Evolutionary conservation across 2,797 vertebrate genomes (phyloP).

Genomic region (Sciurus carolinensis): DNA sequence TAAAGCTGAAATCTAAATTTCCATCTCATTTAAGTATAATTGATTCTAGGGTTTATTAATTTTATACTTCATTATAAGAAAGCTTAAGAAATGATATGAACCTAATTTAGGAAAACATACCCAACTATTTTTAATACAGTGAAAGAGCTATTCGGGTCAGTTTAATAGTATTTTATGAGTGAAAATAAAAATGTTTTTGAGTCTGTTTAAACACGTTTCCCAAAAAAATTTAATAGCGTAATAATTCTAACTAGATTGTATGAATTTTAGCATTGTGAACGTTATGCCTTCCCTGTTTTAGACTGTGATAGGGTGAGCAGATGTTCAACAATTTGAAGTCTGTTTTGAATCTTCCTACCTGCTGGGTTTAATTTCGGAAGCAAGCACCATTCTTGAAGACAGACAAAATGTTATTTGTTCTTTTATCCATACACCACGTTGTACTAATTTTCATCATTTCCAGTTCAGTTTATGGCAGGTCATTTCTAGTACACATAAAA

Average conservation of each 20-base stretch:
- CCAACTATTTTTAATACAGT: constrained; percentile 59
- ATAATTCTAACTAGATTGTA: constrained; percentile 77
- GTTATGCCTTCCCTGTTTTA: constrained; percentile 67
- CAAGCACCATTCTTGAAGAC: constrained; percentile 41
- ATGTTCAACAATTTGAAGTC: constrained; percentile 81
- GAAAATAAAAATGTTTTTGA: constrained; percentile 57
- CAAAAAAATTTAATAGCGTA: constrained; percentile 63
- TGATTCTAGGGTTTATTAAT: constrained; percentile 40
- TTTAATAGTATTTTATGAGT: constrained; percentile 47
- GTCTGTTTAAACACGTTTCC: constrained; percentile 58
- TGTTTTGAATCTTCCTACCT: constrained; percentile 81
- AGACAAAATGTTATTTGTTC: constrained; percentile 81
- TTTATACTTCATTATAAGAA: constrained; percentile 41
- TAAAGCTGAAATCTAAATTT: constrained; percentile 54
- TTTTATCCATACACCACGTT: constrained; percentile 68
- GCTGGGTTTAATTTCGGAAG: constrained; percentile 83
- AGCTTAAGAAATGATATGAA: constrained; percentile 45
- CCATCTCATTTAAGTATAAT: constrained; percentile 61
- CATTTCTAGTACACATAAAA: constrained; percentile 75
- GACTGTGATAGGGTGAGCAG: constrained; percentile 76
- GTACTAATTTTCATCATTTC: constrained; percentile 77
- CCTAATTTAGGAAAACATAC: constrained; percentile 47
- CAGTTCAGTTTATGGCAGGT: constrained; percentile 74
- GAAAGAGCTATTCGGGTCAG: not conserved
- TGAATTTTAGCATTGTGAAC: constrained; percentile 76